Evolutionary conservation across 1,140 invertebrate species (phyloP).

Genomic region (Neodiprion fabricii): DNA sequence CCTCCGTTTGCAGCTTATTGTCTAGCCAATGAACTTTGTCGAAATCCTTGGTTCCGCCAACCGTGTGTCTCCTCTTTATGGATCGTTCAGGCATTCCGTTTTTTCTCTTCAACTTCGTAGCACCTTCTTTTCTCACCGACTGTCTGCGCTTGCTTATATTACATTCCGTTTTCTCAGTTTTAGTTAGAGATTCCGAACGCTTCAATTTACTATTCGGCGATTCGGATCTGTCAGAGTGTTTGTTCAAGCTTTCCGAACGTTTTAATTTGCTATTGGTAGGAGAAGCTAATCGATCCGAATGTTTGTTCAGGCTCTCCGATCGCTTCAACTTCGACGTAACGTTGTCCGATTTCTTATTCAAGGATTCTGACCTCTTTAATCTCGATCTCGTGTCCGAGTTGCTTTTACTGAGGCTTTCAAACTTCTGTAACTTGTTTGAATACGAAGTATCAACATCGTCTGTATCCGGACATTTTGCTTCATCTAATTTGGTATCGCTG

Average conservation of each 20-base stretch:
- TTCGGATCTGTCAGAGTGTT: conserved; percentile 57
- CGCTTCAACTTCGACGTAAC: conserved; percentile 54
- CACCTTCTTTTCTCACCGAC: conserved; percentile 56
- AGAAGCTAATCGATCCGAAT: conserved; percentile 54
- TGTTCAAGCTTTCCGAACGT: conserved; percentile 66
- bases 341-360: conserved; percentile 64
- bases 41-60: conserved; percentile 88
- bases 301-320: conserved; percentile 58
- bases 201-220: conserved; percentile 61
- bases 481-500: conserved; percentile 10
- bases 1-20: conserved; percentile 60
- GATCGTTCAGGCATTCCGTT: conserved; percentile 78
- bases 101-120: conserved; percentile 74
- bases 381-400: conserved; percentile 51
- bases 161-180: conserved; percentile 83
- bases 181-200: conserved; percentile 74
- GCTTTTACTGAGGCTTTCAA: conserved; percentile 53
- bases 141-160: conserved; percentile 78
- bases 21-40: conserved; percentile 71
- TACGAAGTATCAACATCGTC: conserved; percentile 42
- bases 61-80: conserved; percentile 89
- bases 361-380: conserved; percentile 67
- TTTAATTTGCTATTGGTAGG: conserved; percentile 60
- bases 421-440: conserved; percentile 58
- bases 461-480: conserved; percentile 5